Base-by-base conservation (phyloP, 2,797 vertebrate genomes). In the Perdix hodgsoniae region DNA sequence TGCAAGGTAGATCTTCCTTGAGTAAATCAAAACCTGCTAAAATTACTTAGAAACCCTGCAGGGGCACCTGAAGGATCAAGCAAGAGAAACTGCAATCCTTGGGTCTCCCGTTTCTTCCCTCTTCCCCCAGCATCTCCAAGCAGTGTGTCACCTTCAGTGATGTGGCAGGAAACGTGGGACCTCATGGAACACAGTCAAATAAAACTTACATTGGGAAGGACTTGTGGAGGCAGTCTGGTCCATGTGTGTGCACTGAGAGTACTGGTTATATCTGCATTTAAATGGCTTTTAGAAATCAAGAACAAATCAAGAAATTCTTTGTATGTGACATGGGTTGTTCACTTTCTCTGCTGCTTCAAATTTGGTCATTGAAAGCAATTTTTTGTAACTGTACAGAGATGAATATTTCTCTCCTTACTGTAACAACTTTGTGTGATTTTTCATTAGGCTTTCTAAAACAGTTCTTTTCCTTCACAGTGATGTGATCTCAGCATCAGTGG, bases 221-320 rank as follows among this genome's bases (percentile, higher is more conserved):
- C n/a, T 16, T 54, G 49, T 83, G 70, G 45, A 75, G 37, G 18
- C 15, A 10, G 1, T 13, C 2, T 15, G 19, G 60, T 45, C 66
- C 5, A 3, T 3, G 5, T 3, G 7, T 10, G 17, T 61, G 49
- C 1, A 0, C 33, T 37, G 14, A 13, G 39, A 10, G 23, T 66
- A 21, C 15, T 57, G 52, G 4, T 21, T n/a, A 47, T 14, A 27
- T 16, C 47, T 69, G 5, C 18, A 2, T 44, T 40, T 42, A 49
- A 40, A 64, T 5, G 5, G 33, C 10, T 64, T 17, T 14, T 1
- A 10, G 33, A 27, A 33, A 59, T 44, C 42, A 18, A 44, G 14
- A 59, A 35, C 16, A 39, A 80, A 69, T 49, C 16, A 40, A 17
- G 31, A 15, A 42, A 42, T 63, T n/a, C 3, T 8, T 7, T 42